Conservation (phyloP, 2,888 invertebrate species). For the Furcula furcula region DNA sequence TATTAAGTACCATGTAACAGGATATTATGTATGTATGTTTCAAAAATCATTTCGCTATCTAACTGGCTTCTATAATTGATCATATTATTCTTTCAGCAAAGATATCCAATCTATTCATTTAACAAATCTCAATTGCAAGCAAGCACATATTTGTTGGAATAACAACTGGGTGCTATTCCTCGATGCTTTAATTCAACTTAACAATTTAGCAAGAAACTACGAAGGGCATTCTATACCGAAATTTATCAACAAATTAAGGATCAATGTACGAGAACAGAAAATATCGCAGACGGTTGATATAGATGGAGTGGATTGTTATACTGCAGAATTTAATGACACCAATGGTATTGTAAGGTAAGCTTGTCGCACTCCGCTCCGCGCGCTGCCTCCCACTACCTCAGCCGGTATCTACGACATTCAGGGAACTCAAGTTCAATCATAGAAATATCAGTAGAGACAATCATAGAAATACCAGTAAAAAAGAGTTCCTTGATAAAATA, state of each 20-base stretch:
- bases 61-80: no score
- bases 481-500: no score
- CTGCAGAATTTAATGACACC: slow-evolving; percentile 15
- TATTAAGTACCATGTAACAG: no score
- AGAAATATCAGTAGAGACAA: no score
- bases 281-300: slow-evolving; percentile 4
- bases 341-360: slow-evolving; percentile 27
- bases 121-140: slow-evolving; percentile 17
- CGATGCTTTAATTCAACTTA: slow-evolving; percentile 41
- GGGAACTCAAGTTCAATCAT: no score
- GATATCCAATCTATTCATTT: slow-evolving; percentile 33
- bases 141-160: slow-evolving; percentile 30
- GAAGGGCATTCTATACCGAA: slow-evolving; percentile 35
- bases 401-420: no score
- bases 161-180: slow-evolving; percentile 40
- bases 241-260: slow-evolving; percentile 31
- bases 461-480: no score
- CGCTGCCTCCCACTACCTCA: no score
- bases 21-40: no score
- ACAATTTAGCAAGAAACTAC: slow-evolving; percentile 21
- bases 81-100: no score
- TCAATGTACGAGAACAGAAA: slow-evolving; percentile 27
- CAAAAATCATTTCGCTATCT: no score
- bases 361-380: no score
- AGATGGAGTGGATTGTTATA: slow-evolving; percentile 17